phyloP scores from a whole-genome alignment of 2,888 invertebrate genomes.

The Diaprepes abbreviatus region DNA sequence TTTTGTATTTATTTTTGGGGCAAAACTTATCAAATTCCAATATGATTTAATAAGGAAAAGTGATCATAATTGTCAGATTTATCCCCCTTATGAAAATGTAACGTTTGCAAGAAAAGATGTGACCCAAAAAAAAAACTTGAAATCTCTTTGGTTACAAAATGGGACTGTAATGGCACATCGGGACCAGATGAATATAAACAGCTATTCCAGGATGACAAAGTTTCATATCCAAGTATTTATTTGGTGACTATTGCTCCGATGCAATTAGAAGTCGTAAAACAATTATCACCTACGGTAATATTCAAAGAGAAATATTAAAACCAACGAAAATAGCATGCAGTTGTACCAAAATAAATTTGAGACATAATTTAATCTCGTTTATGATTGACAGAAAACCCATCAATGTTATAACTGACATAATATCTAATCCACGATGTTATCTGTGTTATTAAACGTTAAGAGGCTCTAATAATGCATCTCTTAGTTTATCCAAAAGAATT shows the following conservation, averaged over 20 bases:
- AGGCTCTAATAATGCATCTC: too few relatives aligned
- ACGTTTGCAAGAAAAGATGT: not conserved
- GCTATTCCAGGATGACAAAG: not conserved
- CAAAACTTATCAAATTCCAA: not conserved
- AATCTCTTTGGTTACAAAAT: not conserved
- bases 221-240: not conserved
- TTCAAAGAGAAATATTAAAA: too few relatives aligned
- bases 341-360: too few relatives aligned
- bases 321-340: too few relatives aligned
- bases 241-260: not conserved
- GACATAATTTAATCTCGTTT: too few relatives aligned
- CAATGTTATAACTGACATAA: too few relatives aligned
- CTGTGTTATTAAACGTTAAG: too few relatives aligned
- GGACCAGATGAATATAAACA: not conserved
- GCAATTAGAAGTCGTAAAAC: not conserved
- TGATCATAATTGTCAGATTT: not conserved
- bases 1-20: not conserved
- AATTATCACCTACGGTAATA: not conserved
- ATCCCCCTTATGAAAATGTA: not conserved
- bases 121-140: not conserved
- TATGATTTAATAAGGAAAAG: not conserved
- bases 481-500: too few relatives aligned
- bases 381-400: not conserved
- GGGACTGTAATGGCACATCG: not conserved
- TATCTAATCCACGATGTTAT: too few relatives aligned